A percentile compares a stretch with the other conserved stretches of the same genome.
Conservation (phyloP, 2,888 invertebrate genomes). For the Callosobruchus maculatus region DNA sequence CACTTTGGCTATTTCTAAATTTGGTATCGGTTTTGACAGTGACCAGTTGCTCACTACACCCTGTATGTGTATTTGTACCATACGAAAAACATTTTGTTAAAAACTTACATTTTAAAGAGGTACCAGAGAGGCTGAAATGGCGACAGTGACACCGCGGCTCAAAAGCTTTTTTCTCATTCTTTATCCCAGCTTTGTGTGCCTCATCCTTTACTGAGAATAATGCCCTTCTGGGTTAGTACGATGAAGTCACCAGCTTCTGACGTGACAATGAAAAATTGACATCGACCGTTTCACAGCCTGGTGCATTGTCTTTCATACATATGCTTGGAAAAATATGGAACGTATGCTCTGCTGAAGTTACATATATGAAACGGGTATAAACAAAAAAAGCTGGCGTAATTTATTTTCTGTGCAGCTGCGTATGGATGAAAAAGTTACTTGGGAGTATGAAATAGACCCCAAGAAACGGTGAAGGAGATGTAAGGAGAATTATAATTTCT, state of each 20-base stretch:
- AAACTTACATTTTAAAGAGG: background rate
- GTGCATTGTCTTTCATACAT: background rate
- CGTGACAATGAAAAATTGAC: background rate
- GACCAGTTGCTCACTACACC: background rate
- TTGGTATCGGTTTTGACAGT: too few relatives aligned
- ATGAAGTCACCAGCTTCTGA: background rate
- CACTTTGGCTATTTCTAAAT: too few relatives aligned
- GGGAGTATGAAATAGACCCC: too few relatives aligned
- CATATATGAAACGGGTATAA: background rate
- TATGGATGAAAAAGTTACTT: too few relatives aligned
- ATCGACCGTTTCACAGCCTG: background rate
- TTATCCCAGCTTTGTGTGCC: background rate
- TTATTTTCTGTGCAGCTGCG: too few relatives aligned
- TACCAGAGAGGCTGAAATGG: background rate
- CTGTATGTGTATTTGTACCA: background rate
- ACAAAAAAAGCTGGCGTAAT: background rate
- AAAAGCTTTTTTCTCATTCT: background rate
- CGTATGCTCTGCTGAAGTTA: background rate
- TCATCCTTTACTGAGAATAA: background rate
- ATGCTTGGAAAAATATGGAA: background rate
- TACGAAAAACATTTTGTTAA: background rate
- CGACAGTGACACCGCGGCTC: background rate
- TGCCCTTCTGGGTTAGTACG: background rate
- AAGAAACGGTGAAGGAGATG: too few relatives aligned
- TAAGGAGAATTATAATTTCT: too few relatives aligned